phyloP scores from a whole-genome alignment of 2,113 vertebrate genomes.

The Sylvia atricapilla region DNA sequence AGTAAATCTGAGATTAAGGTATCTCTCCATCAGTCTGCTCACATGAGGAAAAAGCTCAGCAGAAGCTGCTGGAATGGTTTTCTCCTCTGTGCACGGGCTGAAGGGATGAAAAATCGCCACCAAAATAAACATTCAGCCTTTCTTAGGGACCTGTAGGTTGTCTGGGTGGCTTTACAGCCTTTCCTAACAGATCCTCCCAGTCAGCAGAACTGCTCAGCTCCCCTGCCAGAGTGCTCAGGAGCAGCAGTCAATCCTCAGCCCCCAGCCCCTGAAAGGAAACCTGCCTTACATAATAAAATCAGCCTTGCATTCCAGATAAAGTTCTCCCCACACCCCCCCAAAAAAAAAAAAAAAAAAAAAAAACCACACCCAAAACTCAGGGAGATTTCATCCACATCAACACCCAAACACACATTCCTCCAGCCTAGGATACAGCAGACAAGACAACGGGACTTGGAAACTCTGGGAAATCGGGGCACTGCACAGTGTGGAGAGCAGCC shows the following conservation, averaged over 20 bases:
- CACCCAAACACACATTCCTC: background rate
- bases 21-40: background rate
- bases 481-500: background rate
- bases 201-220: background rate
- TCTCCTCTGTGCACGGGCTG: background rate
- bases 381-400: background rate
- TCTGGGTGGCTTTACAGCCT: background rate
- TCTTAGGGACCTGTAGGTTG: background rate
- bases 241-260: background rate
- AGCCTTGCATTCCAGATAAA: background rate
- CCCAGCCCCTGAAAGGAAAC: background rate
- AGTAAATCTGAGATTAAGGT: background rate
- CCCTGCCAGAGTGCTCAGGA: background rate
- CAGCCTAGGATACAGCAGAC: background rate
- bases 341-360: too few relatives aligned
- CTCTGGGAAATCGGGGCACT: conserved; percentile 17
- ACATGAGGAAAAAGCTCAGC: background rate
- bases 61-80: background rate
- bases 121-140: background rate
- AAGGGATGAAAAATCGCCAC: background rate
- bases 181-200: background rate
- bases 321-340: background rate
- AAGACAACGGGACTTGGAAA: background rate
- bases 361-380: background rate
- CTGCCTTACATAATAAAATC: conserved; percentile 15